phyloP scores from a whole-genome alignment of 2,888 invertebrate genomes.

The Mythimna lalbum region DNA sequence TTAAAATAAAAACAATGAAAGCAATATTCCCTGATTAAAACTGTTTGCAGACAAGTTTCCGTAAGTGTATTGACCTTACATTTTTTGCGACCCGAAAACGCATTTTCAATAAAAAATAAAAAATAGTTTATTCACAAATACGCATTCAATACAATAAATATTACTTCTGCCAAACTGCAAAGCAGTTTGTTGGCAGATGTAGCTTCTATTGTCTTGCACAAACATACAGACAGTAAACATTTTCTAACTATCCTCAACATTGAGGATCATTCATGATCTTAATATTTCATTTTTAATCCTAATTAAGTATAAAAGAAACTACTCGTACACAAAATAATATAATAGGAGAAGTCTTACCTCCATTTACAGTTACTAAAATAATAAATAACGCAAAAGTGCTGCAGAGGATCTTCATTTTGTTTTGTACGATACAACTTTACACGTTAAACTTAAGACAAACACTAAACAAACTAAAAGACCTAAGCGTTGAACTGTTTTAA shows the following conservation, averaged over 20 bases:
- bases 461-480: slow-evolving; percentile 44
- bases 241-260: too few relatives aligned
- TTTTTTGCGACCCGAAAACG: not conserved
- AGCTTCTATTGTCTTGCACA: too few relatives aligned
- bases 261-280: too few relatives aligned
- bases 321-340: not conserved
- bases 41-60: not conserved
- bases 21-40: not conserved
- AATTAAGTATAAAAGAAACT: too few relatives aligned
- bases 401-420: slow-evolving; percentile 43
- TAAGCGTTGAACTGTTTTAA: slow-evolving; percentile 34
- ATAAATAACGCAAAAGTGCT: slow-evolving; percentile 42
- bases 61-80: not conserved
- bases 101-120: not conserved
- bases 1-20: not conserved
- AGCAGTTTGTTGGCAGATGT: too few relatives aligned
- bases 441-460: slow-evolving; percentile 16
- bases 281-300: not conserved
- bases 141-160: too few relatives aligned
- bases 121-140: too few relatives aligned
- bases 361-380: slow-evolving; percentile 42
- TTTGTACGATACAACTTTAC: slow-evolving; percentile 28
- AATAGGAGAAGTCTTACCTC: slow-evolving; percentile 45
- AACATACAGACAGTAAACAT: too few relatives aligned
- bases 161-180: too few relatives aligned